Evolutionary conservation across 2,888 invertebrate species (phyloP), one percentile per base, ranked within the genome.

Genomic region (Ochropleura leucogaster): DNA sequence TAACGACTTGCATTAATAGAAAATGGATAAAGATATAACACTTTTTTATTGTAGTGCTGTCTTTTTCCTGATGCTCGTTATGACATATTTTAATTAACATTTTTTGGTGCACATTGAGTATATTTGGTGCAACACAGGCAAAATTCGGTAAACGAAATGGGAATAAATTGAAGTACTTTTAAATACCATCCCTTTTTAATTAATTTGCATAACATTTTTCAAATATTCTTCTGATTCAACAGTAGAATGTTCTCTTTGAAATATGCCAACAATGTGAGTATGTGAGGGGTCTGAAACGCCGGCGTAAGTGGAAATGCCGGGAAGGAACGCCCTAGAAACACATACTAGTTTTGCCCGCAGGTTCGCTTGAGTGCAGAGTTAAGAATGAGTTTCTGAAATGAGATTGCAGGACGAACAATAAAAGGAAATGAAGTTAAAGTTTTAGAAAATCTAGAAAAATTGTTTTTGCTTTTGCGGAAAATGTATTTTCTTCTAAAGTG

Each of bases 221-320:
- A 40, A n/a, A 65, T 47, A 12, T 40, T 20, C 18, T 65, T 60
- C 44, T 65, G 64, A 62, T 60, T 72, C 66, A 55, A n/a, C 20
- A 55, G 14, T 55, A 40, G 60, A 80, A 65, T 53, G 65, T 51
- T 68, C 42, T 60, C 62, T 70, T 57, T 72, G 47, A 68, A 74
- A 67, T 72, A 73, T 73, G 66, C 66, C 53, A 66, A 66, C 73
- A 57, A 80, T 77, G 70, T 49, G 47, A 62, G 63, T 30, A 80
- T 77, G 70, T 49, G 47, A 62, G 63, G 46, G 57, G 53, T 63
- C 55, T 40, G 20, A 59, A 77, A 55, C 44, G 66, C 40, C 40
- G 44, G 46, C 44, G 60, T 79, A 79, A 77, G 77, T 77, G 80
- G 73, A 73, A 79, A 71, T 79, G 64, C 77, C 59, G 51, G 16